Evolutionary conservation across 2,113 vertebrate genomes (phyloP).

Genomic region (Paraplagusia blochii): DNA sequence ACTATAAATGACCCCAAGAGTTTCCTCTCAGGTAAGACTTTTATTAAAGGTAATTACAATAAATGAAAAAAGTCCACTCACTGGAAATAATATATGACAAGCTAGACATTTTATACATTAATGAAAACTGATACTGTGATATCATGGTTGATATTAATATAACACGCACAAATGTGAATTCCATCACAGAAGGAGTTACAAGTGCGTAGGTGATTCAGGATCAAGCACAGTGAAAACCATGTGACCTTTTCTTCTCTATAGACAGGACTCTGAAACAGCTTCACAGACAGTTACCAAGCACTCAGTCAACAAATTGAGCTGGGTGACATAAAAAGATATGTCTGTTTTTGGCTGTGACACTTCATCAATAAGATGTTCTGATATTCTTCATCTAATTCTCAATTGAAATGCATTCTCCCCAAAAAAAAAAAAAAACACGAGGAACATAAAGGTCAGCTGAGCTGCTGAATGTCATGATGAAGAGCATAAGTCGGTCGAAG

Average conservation of each 20-base stretch:
- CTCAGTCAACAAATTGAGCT: not conserved
- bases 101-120: too few relatives aligned
- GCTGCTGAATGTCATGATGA: constrained; percentile 6
- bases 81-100: too few relatives aligned
- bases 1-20: constrained; percentile 43
- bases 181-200: too few relatives aligned
- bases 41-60: too few relatives aligned
- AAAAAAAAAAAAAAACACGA: constrained; percentile 21
- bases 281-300: not conserved
- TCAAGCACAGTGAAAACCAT: constrained; percentile 3
- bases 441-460: constrained; percentile 31
- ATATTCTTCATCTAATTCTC: constrained; percentile 51
- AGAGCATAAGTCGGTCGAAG: not conserved
- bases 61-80: too few relatives aligned
- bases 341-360: constrained; percentile 33
- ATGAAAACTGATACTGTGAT: too few relatives aligned
- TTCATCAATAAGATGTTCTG: constrained; percentile 24
- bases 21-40: too few relatives aligned
- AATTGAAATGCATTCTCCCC: constrained; percentile 41
- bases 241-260: not conserved
- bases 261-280: not conserved
- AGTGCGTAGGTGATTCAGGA: not conserved
- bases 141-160: too few relatives aligned
- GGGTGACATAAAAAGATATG: constrained; percentile 1
- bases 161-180: too few relatives aligned